phyloP scores from a whole-genome alignment of 2,888 invertebrate genomes.

The Phyllotreta cruciferae region DNA sequence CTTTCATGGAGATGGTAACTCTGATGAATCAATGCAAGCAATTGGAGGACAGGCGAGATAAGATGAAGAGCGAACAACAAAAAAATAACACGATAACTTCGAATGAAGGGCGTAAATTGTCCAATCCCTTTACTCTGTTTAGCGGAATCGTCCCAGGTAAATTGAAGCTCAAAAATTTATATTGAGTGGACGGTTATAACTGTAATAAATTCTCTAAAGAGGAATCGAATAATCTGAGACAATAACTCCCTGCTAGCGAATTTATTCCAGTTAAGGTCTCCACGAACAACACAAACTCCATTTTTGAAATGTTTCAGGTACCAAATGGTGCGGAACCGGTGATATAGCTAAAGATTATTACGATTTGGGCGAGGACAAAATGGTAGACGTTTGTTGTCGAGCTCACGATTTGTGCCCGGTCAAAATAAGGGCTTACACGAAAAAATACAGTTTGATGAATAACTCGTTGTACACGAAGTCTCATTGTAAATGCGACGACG shows the following conservation, averaged over 20 bases:
- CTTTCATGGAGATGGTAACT: slow-evolving; percentile 77
- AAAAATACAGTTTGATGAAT: slow-evolving; percentile 83
- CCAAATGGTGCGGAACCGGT: slow-evolving; percentile 93
- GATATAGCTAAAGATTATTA: slow-evolving; percentile 85
- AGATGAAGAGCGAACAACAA: no score
- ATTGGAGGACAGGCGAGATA: slow-evolving; percentile 59
- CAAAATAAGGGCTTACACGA: slow-evolving; percentile 73
- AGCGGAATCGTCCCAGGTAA: slow-evolving; percentile 84
- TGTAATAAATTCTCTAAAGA: no score
- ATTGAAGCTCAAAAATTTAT: no score
- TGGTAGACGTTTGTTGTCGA: slow-evolving; percentile 85
- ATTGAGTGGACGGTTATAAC: no score
- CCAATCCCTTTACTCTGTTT: slow-evolving; percentile 74
- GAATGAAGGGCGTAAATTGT: slow-evolving; percentile 58
- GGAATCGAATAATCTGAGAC: no score
- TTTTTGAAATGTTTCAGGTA: slow-evolving; percentile 66
- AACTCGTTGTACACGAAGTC: slow-evolving; percentile 86
- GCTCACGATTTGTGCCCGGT: slow-evolving; percentile 90
- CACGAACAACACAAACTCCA: neutral
- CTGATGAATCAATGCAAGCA: slow-evolving; percentile 83
- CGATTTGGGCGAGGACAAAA: slow-evolving; percentile 78
- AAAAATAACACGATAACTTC: slow-evolving; percentile 33
- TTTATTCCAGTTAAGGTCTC: no score
- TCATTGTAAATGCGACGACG: slow-evolving; percentile 87
- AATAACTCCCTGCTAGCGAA: no score